phyloP scores from a whole-genome alignment of 2,888 invertebrate species.

The Liopterus haemorrhoidalis region DNA sequence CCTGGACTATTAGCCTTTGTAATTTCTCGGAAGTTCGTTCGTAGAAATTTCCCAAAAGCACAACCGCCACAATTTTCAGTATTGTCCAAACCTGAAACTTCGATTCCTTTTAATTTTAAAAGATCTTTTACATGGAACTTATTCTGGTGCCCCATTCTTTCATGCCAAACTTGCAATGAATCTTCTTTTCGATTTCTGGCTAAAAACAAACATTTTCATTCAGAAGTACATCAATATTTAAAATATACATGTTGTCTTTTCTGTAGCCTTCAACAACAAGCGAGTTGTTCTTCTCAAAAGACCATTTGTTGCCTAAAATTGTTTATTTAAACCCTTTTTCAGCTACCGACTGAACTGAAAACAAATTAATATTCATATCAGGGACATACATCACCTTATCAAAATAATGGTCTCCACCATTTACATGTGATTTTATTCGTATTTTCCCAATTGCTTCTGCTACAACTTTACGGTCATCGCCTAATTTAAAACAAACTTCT shows the following conservation, averaged over 20 bases:
- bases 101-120: not conserved
- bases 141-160: not conserved
- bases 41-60: conserved; percentile 21
- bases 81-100: not conserved
- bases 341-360: conserved; percentile 17
- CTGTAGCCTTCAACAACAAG: conserved; percentile 3
- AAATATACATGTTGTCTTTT: not conserved
- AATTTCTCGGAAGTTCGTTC: conserved; percentile 19
- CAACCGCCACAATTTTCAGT: conserved; percentile 20
- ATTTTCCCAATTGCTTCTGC: conserved; percentile 16
- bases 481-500: conserved; percentile 12
- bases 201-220: conserved; percentile 1
- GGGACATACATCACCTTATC: conserved; percentile 21
- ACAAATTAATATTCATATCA: conserved; percentile 21
- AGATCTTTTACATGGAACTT: not conserved
- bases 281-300: not conserved
- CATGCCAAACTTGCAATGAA: conserved; percentile 2
- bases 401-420: conserved; percentile 18
- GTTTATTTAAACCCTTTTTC: conserved; percentile 22
- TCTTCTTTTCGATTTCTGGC: not conserved
- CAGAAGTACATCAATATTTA: not conserved
- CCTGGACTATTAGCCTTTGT: conserved; percentile 12
- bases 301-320: conserved; percentile 2
- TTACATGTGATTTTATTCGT: conserved; percentile 14
- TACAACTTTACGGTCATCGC: conserved; percentile 14